Conservation (phyloP, 2,888 invertebrate genomes). For the Drosophila anceps region DNA sequence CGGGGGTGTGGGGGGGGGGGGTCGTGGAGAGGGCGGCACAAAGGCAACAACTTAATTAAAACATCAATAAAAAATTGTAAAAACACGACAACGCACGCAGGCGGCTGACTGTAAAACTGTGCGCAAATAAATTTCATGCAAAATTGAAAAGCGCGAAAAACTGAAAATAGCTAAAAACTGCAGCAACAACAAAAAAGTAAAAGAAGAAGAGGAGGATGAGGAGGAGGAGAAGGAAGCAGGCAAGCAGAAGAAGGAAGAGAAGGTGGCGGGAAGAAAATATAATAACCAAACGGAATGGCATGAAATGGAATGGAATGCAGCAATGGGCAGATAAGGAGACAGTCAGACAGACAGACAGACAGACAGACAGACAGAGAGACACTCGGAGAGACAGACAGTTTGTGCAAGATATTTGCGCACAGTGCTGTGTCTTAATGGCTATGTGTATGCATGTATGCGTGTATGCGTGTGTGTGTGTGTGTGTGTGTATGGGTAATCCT, state of each 20-base stretch:
- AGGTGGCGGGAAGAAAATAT: slow-evolving; percentile 12
- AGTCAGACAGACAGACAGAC: slow-evolving; percentile 5
- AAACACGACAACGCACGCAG: slow-evolving; percentile 54
- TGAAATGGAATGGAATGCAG: slow-evolving; percentile 57
- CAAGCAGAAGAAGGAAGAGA: too few relatives aligned
- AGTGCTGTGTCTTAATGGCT: slow-evolving; percentile 60
- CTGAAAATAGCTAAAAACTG: slow-evolving; percentile 58
- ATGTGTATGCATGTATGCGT: slow-evolving; percentile 6
- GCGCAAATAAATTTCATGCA: slow-evolving; percentile 58
- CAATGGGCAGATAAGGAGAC: slow-evolving; percentile 18
- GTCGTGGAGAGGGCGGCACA: slow-evolving; percentile 8
- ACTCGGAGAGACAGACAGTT: not conserved
- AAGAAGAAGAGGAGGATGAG: too few relatives aligned
- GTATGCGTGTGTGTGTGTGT: not conserved
- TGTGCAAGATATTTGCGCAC: slow-evolving; percentile 50
- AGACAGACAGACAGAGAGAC: not conserved
- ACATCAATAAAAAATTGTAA: slow-evolving; percentile 78
- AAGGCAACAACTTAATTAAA: slow-evolving; percentile 77
- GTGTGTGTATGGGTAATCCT: slow-evolving; percentile 39
- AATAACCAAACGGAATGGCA: slow-evolving; percentile 52
- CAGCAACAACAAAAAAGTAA: slow-evolving; percentile 28
- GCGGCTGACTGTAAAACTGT: slow-evolving; percentile 56
- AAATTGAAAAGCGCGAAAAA: slow-evolving; percentile 55
- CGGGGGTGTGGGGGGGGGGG: not conserved
- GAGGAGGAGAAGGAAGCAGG: too few relatives aligned